Base-by-base conservation (phyloP, 1,140 invertebrate species). In the Paraescarpia echinospica region DNA sequence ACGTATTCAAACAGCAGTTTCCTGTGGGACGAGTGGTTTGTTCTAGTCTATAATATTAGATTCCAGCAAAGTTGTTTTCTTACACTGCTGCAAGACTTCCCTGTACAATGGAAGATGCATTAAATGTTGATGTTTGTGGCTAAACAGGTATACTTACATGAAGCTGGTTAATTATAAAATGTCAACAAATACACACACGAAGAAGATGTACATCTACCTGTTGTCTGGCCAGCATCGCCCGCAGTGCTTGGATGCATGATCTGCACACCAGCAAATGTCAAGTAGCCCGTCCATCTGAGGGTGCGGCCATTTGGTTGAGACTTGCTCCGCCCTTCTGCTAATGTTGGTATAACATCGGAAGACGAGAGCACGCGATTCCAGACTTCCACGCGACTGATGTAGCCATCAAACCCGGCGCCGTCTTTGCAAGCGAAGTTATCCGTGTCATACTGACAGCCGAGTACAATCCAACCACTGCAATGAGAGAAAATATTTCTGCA, bases 281-380 rank as follows among this genome's bases (percentile, higher is more conserved):
- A 9, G 48, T 92, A 92, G 35, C 48, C 48, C 14, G 34, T 48
- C 91, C 91, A 92, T 22, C 41, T 27, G 91, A 92, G 34, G 33
- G 41, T 92, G 33, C 34, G 48, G 5, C 91, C 91, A 90, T 18
- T 90, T n/a, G 34, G 27, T 2, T 31, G 14, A 22, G 35, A 18
- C 0, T 48, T 33, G 34, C 6, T 35, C 2, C 33, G 48, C 0
- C 41, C 34, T 35, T 92, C 91, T 35, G 34, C 91, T 34, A 92
- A 34, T 22, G n/a, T 34, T 59, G 91, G 34, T 34, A 92, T 92
- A 0, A 18, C 48, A 41, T 1, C 34, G n/a, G 34, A 35, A 18
- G 51, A 92, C n/a, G 34, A 51, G 12, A 92, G 48, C 33, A 51
- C 91, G 22, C 91, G 91, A 59, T 92, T 92, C 91, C 91, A 92